phyloP scores from a whole-genome alignment of 2,113 vertebrate species.

The Grantiella picta region DNA sequence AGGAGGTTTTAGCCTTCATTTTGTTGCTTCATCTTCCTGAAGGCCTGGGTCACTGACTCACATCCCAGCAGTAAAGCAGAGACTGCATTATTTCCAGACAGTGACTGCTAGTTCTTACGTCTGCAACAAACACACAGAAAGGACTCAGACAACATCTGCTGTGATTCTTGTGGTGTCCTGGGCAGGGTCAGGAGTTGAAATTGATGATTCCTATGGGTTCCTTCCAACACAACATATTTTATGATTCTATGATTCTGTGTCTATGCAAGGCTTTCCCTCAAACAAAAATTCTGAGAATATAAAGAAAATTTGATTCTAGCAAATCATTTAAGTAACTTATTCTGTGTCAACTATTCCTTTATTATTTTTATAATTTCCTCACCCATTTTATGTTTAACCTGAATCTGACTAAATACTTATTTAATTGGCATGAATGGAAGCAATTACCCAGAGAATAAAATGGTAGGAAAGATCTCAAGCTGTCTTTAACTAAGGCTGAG shows the following conservation, averaged over 20 bases:
- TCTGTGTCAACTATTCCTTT: neutral
- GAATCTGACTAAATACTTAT: neutral
- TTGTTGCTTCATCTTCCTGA: neutral
- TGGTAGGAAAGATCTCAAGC: neutral
- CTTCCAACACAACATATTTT: too few relatives aligned
- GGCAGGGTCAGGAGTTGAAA: too few relatives aligned
- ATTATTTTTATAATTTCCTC: neutral
- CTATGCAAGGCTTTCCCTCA: neutral
- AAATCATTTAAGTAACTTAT: neutral
- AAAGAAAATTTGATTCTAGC: neutral
- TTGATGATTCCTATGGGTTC: too few relatives aligned
- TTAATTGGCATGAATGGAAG: neutral
- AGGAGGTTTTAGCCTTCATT: neutral
- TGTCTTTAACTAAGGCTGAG: neutral
- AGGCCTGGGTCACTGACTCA: neutral
- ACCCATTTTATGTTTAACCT: neutral
- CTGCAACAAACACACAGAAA: neutral
- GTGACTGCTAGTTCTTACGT: neutral
- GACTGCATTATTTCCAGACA: neutral
- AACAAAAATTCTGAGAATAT: neutral
- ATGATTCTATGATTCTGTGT: neutral
- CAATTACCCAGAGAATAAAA: neutral
- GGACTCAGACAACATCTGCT: neutral
- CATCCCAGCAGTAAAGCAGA: neutral
- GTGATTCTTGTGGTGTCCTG: too few relatives aligned